Evolutionary conservation across 2,888 invertebrate genomes (phyloP).

Genomic region (Eumerus sabulonum): DNA sequence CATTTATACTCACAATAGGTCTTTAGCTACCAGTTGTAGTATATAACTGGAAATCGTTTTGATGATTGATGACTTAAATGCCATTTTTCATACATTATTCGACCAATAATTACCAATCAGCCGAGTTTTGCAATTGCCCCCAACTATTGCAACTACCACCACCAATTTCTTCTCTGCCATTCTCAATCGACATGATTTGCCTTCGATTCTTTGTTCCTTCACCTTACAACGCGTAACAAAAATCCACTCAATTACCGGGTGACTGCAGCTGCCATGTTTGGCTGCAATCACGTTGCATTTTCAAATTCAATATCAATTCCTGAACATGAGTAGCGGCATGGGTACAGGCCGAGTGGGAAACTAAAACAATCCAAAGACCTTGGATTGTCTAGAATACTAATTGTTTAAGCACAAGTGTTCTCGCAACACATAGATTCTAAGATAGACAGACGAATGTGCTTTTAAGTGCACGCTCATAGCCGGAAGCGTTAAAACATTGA

Average conservation of each 20-base stretch:
- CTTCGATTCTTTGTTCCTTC: conserved; percentile 29
- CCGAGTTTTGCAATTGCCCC: conserved; percentile 38
- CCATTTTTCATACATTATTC: neutral
- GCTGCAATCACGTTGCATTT: conserved; percentile 36
- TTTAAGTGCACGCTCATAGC: conserved; percentile 44
- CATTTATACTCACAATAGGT: too few species aligned
- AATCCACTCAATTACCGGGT: conserved; percentile 11
- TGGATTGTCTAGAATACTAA: conserved; percentile 65
- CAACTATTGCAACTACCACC: conserved; percentile 27
- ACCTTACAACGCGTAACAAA: conserved; percentile 2
- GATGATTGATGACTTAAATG: conserved; percentile 54
- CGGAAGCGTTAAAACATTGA: conserved; percentile 47
- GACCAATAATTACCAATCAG: conserved; percentile 28
- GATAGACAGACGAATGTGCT: conserved; percentile 14
- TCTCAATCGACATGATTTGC: conserved; percentile 27
- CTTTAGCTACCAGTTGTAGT: too few species aligned
- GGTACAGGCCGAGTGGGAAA: conserved; percentile 38
- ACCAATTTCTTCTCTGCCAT: conserved; percentile 35
- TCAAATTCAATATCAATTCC: conserved; percentile 63
- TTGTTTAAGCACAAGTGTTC: conserved; percentile 41
- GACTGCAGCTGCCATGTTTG: conserved; percentile 9
- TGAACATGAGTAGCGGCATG: conserved; percentile 34
- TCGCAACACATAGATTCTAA: conserved; percentile 8
- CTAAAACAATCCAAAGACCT: conserved; percentile 45
- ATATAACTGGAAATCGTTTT: too few species aligned